Evolutionary conservation across 1,140 invertebrate species (phyloP), one percentile per base, ranked within the genome.

Genomic region (Globodera ellingtonae): DNA sequence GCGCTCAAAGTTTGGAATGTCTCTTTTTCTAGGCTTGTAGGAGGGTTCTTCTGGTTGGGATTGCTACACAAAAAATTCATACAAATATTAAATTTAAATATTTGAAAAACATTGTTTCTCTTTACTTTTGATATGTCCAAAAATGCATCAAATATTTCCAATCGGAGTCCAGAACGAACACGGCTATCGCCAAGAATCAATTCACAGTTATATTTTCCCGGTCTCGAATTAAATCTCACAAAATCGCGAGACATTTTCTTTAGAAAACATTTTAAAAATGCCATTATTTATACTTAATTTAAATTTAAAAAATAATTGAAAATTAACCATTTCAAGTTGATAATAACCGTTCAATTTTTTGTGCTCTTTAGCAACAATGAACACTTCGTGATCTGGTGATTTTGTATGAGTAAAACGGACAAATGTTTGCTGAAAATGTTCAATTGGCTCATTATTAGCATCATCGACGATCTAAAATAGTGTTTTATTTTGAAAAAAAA

Each of bases 61-160:
- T 21, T 35, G 67, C n/a, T 44, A 47, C 4, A 70, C 24, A 70
- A 70, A 70, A 15, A 6, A 18, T 35, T 47, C n/a, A 10, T 35
- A 35, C 1, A 4, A 21, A 47, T 10, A 70, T 70, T 10, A 21
- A 47, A 44, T 44, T 8, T 8, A 70, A 70, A 13, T n/a, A n/a
- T 35, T 24, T 15, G 56, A 10, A 59, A 59, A 15, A 15, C 6
- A 18, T 62, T 18, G 18, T 15, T 62, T 52, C 21, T 18, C 1
- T n/a, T 62, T 18, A 75, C 75, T 46, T 77, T 77, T 77, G 75
- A n/a, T 48, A 77, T 69, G 69, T 77, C 59, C 65, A 77, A 24
- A 66, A 77, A 77, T 15, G 69, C 59, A 66, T 77, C 75, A 47
- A 77, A 67, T 47, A 77, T 21, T 67, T 77, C 44, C 75, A 59